Conservation (phyloP, 2,888 invertebrate species). For the Mystacides longicornis region DNA sequence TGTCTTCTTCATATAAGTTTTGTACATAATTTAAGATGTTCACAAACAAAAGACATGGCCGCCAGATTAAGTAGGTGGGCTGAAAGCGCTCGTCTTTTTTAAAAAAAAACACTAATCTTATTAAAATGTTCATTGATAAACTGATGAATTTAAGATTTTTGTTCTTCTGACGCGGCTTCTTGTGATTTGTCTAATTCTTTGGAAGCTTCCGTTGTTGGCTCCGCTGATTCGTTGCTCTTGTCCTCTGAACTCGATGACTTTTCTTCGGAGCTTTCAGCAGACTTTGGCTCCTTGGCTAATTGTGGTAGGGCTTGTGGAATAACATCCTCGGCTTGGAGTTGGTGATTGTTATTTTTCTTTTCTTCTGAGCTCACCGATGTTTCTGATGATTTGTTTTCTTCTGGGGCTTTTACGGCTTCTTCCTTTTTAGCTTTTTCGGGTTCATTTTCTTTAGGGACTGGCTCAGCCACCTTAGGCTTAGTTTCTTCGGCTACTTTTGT, state of each 20-base stretch:
- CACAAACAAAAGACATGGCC: slow-evolving; percentile 25
- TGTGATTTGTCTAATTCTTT: slow-evolving; percentile 27
- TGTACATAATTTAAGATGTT: too few relatives aligned
- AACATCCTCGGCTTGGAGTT: slow-evolving; percentile 16
- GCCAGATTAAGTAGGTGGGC: slow-evolving; percentile 23
- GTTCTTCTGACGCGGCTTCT: slow-evolving; percentile 29
- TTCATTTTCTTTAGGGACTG: slow-evolving; percentile 23
- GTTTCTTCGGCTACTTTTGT: slow-evolving; percentile 23
- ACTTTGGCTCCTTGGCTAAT: slow-evolving; percentile 27
- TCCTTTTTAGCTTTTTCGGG: slow-evolving; percentile 26
- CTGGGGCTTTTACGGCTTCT: slow-evolving; percentile 27
- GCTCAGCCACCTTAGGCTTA: slow-evolving; percentile 27
- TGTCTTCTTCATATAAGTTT: too few relatives aligned
- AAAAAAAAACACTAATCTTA: too few relatives aligned
- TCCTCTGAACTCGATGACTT: slow-evolving; percentile 32
- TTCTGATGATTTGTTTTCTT: slow-evolving; percentile 13
- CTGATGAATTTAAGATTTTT: slow-evolving; percentile 26
- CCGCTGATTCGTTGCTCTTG: slow-evolving; percentile 24
- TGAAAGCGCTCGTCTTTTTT: slow-evolving; percentile 33
- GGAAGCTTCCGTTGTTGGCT: slow-evolving; percentile 17
- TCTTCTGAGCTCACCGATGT: slow-evolving; percentile 20
- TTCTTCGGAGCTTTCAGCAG: slow-evolving; percentile 33
- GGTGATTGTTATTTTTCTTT: slow-evolving; percentile 21
- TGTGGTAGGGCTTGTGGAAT: slow-evolving; percentile 15
- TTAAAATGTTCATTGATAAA: slow-evolving; percentile 35